These are phyloP conservation scores for Semicossyphus pulcher DNA, from an alignment of 2,113 vertebrate species.

Conservation along the genomic window DNA sequence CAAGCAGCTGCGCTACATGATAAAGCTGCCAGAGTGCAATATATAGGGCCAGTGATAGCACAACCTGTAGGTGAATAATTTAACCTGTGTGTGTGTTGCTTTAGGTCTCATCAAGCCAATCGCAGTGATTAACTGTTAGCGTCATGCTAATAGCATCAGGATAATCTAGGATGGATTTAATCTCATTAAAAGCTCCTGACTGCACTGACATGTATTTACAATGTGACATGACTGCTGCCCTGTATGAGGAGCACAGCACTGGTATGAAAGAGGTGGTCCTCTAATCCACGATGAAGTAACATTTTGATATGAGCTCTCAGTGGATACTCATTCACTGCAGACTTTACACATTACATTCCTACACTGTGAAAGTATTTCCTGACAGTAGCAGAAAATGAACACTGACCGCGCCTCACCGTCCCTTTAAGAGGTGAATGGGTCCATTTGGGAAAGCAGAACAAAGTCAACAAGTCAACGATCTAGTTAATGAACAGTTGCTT, in stretches of 20 bases:
- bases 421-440: too few species aligned
- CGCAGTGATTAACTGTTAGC: constrained; percentile 31
- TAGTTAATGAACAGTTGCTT: too few species aligned
- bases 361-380: neutral
- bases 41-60: constrained; percentile 18
- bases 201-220: neutral
- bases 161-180: constrained; percentile 59
- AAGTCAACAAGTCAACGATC: too few species aligned
- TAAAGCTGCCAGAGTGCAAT: constrained; percentile 36
- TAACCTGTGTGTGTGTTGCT: constrained; percentile 18
- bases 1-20: constrained; percentile 15
- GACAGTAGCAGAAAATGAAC: neutral
- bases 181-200: constrained; percentile 39
- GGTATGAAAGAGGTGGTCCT: too few species aligned
- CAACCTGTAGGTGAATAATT: constrained; percentile 31
- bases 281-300: too few species aligned
- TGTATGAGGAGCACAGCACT: neutral
- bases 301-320: too few species aligned
- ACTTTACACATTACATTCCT: neutral
- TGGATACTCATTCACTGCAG: too few species aligned
- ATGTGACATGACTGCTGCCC: neutral
- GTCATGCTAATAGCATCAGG: constrained; percentile 30
- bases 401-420: too few species aligned
- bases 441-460: too few species aligned
- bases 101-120: constrained; percentile 30